Conservation (phyloP, 2,113 vertebrate species). For the zebrafish (Danio rerio) region DNA sequence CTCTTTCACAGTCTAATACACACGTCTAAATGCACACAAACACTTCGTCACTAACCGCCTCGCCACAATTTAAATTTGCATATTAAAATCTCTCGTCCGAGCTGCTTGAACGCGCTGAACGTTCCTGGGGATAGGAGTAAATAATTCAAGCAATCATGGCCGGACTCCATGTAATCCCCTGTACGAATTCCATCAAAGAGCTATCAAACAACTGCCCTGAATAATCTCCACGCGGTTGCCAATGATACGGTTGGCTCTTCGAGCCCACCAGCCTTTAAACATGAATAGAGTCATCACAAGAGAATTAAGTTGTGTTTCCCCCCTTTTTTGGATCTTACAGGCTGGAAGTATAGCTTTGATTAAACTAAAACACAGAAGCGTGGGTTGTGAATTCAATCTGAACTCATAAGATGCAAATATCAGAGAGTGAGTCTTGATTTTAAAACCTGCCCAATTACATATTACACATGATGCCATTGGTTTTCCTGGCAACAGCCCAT, state of each 20-base stretch:
- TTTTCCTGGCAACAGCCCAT: slow-evolving; percentile 25
- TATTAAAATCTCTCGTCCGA: slow-evolving; percentile 30
- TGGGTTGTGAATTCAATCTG: slow-evolving; percentile 13
- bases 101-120: slow-evolving; percentile 13
- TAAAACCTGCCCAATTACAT: slow-evolving; percentile 20
- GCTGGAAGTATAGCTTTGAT: slow-evolving; percentile 23
- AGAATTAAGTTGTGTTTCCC: slow-evolving; percentile 9
- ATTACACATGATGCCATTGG: neutral
- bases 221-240: slow-evolving; percentile 17
- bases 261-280: slow-evolving; percentile 24
- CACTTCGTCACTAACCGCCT: slow-evolving; percentile 22
- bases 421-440: neutral
- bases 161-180: slow-evolving; percentile 59
- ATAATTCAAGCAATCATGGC: slow-evolving; percentile 53
- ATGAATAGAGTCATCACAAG: slow-evolving; percentile 29
- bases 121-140: slow-evolving; percentile 33
- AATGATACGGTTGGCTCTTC: slow-evolving; percentile 9
- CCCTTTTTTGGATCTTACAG: neutral
- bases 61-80: slow-evolving; percentile 35
- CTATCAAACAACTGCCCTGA: slow-evolving; percentile 17
- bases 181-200: slow-evolving; percentile 52
- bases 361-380: slow-evolving; percentile 1
- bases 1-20: slow-evolving; percentile 39
- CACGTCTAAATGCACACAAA: slow-evolving; percentile 46
- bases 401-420: neutral